A percentile compares a stretch with the other conserved stretches of the same genome.
phyloP scores from a whole-genome alignment of 2,888 invertebrate species.

The Chrysomela aeneicollis region DNA sequence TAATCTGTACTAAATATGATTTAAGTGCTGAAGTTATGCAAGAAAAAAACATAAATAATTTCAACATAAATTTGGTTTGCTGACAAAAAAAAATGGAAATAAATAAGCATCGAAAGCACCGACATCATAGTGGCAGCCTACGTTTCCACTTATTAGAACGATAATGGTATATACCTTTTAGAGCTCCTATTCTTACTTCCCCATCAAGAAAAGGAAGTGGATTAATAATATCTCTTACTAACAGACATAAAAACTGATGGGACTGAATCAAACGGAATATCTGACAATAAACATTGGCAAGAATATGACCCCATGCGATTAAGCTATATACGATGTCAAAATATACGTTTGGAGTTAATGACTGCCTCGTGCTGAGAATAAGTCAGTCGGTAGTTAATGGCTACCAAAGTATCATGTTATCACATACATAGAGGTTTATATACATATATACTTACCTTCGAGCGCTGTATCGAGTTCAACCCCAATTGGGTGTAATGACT shows the following conservation, averaged over 20 bases:
- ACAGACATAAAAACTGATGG: neutral
- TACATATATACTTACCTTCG: conserved; percentile 46
- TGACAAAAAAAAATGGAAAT: too few relatives aligned
- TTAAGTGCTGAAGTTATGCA: too few relatives aligned
- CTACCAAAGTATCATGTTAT: neutral
- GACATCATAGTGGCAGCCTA: too few relatives aligned
- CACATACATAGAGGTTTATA: neutral
- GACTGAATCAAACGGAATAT: too few relatives aligned
- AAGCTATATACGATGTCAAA: neutral
- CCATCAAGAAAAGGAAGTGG: too few relatives aligned
- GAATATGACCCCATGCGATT: neutral
- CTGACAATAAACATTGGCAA: neutral
- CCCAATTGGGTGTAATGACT: conserved; percentile 68
- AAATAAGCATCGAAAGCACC: too few relatives aligned
- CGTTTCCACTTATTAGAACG: too few relatives aligned
- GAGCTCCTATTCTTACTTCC: too few relatives aligned
- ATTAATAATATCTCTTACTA: neutral
- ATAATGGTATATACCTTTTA: too few relatives aligned
- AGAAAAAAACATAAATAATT: too few relatives aligned
- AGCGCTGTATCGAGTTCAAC: conserved; percentile 52
- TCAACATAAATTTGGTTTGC: too few relatives aligned
- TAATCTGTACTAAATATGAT: too few relatives aligned
- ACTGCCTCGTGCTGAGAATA: conserved; percentile 34
- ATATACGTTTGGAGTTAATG: neutral
- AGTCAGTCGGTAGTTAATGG: conserved; percentile 24